Conservation (phyloP, 2,888 invertebrate genomes). For the Cataglyphis livida region DNA sequence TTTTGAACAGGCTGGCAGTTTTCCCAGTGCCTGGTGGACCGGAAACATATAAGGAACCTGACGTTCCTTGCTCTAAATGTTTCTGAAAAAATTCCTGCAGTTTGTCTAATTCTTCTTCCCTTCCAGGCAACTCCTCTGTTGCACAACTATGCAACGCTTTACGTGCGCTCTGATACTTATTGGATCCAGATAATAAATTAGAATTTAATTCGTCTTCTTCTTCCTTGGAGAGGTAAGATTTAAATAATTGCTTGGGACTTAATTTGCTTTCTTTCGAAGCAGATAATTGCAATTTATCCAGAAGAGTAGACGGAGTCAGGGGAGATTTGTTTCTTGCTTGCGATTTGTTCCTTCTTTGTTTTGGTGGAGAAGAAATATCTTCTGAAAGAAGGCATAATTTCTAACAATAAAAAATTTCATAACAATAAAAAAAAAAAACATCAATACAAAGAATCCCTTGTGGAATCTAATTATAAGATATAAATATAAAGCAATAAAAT, state of each 20-base stretch:
- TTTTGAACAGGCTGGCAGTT: constrained; percentile 94
- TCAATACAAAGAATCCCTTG: background rate
- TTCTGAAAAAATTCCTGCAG: constrained; percentile 90
- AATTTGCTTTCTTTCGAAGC: constrained; percentile 65
- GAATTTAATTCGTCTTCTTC: constrained; percentile 70
- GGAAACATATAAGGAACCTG: constrained; percentile 96
- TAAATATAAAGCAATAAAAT: background rate
- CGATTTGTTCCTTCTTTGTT: constrained; percentile 56
- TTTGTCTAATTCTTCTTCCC: constrained; percentile 91
- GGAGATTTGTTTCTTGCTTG: constrained; percentile 61
- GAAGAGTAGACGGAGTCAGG: constrained; percentile 78
- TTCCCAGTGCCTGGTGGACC: constrained; percentile 99
- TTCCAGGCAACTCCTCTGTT: constrained; percentile 89
- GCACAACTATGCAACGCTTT: constrained; percentile 86
- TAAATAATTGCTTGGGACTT: constrained; percentile 78
- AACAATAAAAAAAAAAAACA: background rate
- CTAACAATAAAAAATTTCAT: too few relatives aligned
- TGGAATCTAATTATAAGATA: background rate
- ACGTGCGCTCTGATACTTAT: constrained; percentile 84
- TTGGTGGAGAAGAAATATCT: constrained; percentile 65
- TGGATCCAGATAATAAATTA: constrained; percentile 75
- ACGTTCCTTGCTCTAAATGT: constrained; percentile 89
- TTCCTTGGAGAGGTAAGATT: constrained; percentile 47
- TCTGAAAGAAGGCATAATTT: constrained; percentile 63
- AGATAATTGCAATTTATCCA: constrained; percentile 77